Percentiles rank a stretch among this genome's conserved stretches.
Evolutionary conservation across 2,888 invertebrate genomes (phyloP).

Genomic region (Rhodophaea formosa): DNA sequence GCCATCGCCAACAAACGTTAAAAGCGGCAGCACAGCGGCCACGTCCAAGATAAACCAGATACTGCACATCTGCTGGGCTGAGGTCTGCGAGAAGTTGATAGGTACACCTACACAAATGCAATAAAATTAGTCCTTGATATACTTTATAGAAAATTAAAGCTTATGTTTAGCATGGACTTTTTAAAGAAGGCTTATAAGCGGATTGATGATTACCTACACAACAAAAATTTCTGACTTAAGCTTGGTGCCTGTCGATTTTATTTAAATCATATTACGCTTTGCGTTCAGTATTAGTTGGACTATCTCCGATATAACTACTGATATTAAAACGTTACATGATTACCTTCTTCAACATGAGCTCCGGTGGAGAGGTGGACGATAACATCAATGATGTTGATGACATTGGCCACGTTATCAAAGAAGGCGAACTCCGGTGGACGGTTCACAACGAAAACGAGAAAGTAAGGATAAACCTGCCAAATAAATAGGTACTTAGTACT

Average conservation of each 20-base stretch:
- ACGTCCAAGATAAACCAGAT: constrained; percentile 62
- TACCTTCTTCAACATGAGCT: constrained; percentile 66
- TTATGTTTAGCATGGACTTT: too few relatives aligned
- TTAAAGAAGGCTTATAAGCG: too few relatives aligned
- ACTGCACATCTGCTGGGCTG: constrained; percentile 59
- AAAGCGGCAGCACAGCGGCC: constrained; percentile 55
- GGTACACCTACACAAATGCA: constrained; percentile 51
- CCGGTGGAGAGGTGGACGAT: constrained; percentile 62
- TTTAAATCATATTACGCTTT: too few relatives aligned
- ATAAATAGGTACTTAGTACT: too few relatives aligned
- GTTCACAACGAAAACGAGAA: constrained; percentile 46
- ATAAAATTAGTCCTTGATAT: too few relatives aligned
- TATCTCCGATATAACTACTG: too few relatives aligned
- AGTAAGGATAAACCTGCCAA: constrained; percentile 57
- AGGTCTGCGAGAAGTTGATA: constrained; percentile 60
- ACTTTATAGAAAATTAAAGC: not conserved
- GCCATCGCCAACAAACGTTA: constrained; percentile 53
- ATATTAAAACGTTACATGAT: too few relatives aligned
- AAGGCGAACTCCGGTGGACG: constrained; percentile 51
- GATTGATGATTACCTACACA: too few relatives aligned
- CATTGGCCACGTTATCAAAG: constrained; percentile 53
- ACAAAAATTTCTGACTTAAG: too few relatives aligned
- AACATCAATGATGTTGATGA: constrained; percentile 51
- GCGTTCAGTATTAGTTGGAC: too few relatives aligned
- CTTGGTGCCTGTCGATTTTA: too few relatives aligned